These are phyloP conservation scores for Gallinago nigripennis DNA, from an alignment of 2,797 vertebrate species.

Conservation along the genomic window DNA sequence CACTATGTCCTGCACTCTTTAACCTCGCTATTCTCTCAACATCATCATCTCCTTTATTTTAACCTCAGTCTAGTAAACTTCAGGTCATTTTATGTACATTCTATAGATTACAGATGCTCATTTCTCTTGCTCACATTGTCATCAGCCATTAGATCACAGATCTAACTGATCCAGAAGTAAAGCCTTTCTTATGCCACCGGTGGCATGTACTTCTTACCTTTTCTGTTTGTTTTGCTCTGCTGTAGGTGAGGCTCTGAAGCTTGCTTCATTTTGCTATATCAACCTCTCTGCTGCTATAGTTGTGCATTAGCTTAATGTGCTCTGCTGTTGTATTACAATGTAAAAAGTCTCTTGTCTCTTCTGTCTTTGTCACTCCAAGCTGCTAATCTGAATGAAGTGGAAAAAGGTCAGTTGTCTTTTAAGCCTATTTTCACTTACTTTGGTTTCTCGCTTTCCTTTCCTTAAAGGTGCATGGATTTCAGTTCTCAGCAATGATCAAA, in stretches of 20 bases:
- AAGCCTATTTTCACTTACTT: constrained; percentile 76
- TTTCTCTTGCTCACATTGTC: constrained; percentile 45
- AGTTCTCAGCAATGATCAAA: constrained; percentile 32
- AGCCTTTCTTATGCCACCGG: neutral
- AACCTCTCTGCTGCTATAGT: constrained; percentile 68
- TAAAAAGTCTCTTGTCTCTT: constrained; percentile 87
- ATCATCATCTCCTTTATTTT: constrained; percentile 35
- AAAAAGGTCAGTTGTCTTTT: constrained; percentile 98
- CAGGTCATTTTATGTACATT: constrained; percentile 22
- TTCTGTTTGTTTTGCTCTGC: constrained; percentile 63
- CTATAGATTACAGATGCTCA: constrained; percentile 20
- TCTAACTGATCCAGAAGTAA: neutral
- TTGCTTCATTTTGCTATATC: constrained; percentile 62
- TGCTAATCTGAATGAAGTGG: constrained; percentile 99
- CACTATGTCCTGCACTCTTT: constrained; percentile 34
- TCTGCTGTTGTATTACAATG: constrained; percentile 77
- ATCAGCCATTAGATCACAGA: neutral
- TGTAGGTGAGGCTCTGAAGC: constrained; percentile 63
- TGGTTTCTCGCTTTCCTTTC: constrained; percentile 63
- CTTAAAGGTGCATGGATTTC: constrained; percentile 67
- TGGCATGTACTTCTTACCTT: constrained; percentile 9
- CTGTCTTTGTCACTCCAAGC: constrained; percentile 90
- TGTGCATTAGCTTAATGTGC: constrained; percentile 75
- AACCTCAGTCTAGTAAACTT: neutral
- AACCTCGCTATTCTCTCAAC: constrained; percentile 26